Base-by-base conservation (phyloP, 2,888 invertebrate species). In the Synergus japonicus region DNA sequence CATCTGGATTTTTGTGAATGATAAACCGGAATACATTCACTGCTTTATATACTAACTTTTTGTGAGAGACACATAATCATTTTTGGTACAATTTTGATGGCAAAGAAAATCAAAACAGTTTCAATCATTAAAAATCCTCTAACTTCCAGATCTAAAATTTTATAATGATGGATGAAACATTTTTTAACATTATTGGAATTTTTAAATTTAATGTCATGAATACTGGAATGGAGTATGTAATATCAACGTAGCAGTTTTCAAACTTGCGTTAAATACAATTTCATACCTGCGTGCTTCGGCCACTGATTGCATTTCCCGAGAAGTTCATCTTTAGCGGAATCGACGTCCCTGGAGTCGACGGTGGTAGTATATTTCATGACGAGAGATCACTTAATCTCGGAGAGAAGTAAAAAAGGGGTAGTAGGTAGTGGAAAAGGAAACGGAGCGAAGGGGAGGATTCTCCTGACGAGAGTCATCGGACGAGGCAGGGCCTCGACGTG, bases 401-500 rank as follows among this genome's bases (percentile, higher is more conserved):
- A 49, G 49, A 63, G 78, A 58, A 77, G 78, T 76, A 49, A 66
- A 64, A 65, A 60, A 54, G 12, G 5, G 60, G 43, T 49, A 54
- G 37, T 73, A 10, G 54, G 8, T 54, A 37, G n/a, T 9, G 10
- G 9, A 54, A 12, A 49, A 22, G 46, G 37, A 67, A 64, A 15
- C 46, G 64, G 60, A 66, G 77, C 49, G 78, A 82, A 83, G 63
- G 13, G 73, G 76, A 41, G 43, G 63, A 80, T 80, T 78, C 83
- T 81, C 66, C 77, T 67, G 77, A 80, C 78, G 78, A 81, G 83
- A 84, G 85, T 85, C 83, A 81, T 82, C 69, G 82, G 79, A 82
- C 85, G 83, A 76, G 76, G 58, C 81, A 83, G 84, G 78, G 76
- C 81, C 77, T 79, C 83, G 86, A 84, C 82, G 85, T 81, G 85